Base-by-base conservation (phyloP, 2,113 vertebrate genomes). In the Hepsetus odoe region DNA sequence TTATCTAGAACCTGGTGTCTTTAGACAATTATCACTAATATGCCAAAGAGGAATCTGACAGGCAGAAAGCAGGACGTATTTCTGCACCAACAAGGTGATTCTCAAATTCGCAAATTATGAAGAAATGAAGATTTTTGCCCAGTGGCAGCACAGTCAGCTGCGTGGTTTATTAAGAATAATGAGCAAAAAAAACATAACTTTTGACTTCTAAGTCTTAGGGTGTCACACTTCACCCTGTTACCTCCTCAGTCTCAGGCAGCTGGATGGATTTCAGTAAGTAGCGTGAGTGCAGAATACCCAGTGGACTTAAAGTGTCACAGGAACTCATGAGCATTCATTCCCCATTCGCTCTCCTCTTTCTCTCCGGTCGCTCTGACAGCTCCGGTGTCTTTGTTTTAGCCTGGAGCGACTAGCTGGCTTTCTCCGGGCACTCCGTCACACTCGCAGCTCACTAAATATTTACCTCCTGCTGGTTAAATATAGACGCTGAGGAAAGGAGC, bases 381-480 rank as follows among this genome's bases (percentile, higher is more conserved):
- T 77, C 66, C 69, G 18, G 24, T 49, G 79, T 79, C 72, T 85
- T 22, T 66, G 53, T 55, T 76, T 79, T 70, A 24, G 46, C 76
- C 72, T 14, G 13, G 65, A 72, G 81, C 22, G 2, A 61, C 56
- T 49, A 33, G 22, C 2, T 44, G n/a, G 28, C 51, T 61, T 56
- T 53, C 42, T 33, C 33, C 33, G 24, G 44, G 74, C 38, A 26
- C 35, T 13, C n/a, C 14, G n/a, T 58, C 66, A 33, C 66, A 33
- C 20, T 30, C 5, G 28, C 38, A 18, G 20, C 72, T 82, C 58
- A 49, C 61, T 78, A 72, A 81, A 83, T 74, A 81, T 84, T 80
- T 83, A 81, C 76, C 79, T 70, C 64, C 30, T 65, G 46, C 74
- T 61, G 64, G 73, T 82, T 80, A 85, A 80, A 74, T 84, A 81